These are phyloP conservation scores for Toxostoma redivivum DNA, from an alignment of 2,113 vertebrate genomes.

Conservation along the genomic window DNA sequence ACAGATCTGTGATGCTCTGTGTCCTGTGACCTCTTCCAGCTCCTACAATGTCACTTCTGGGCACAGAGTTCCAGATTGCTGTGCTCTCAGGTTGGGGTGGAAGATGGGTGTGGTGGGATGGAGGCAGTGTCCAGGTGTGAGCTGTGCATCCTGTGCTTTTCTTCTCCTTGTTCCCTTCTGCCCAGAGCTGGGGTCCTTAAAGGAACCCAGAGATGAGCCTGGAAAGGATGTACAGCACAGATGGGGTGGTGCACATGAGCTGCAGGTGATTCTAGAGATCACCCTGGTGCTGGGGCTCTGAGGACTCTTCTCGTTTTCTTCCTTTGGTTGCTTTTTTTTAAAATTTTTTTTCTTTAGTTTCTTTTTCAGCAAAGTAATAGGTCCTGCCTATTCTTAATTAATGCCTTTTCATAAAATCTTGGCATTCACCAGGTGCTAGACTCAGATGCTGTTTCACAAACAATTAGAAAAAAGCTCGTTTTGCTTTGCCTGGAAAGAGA, in stretches of 20 bases:
- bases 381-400: not conserved
- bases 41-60: not conserved
- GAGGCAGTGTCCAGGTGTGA: not conserved
- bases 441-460: not conserved
- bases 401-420: not conserved
- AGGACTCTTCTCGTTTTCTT: not conserved
- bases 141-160: not conserved
- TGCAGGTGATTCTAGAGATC: not conserved
- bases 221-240: not conserved
- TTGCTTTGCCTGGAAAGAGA: not conserved
- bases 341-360: not conserved
- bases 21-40: not conserved
- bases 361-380: not conserved
- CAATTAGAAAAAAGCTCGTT: not conserved
- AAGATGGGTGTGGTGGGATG: not conserved
- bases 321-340: not conserved
- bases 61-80: not conserved
- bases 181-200: not conserved
- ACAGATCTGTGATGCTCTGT: not conserved
- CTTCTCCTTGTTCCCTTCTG: not conserved
- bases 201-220: not conserved
- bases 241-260: not conserved
- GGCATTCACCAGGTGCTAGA: not conserved
- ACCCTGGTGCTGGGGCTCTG: not conserved
- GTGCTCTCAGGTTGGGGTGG: fast-evolving